Conservation (phyloP, 64 coral and sea anemone genomes). For the Montipora foliosa region DNA sequence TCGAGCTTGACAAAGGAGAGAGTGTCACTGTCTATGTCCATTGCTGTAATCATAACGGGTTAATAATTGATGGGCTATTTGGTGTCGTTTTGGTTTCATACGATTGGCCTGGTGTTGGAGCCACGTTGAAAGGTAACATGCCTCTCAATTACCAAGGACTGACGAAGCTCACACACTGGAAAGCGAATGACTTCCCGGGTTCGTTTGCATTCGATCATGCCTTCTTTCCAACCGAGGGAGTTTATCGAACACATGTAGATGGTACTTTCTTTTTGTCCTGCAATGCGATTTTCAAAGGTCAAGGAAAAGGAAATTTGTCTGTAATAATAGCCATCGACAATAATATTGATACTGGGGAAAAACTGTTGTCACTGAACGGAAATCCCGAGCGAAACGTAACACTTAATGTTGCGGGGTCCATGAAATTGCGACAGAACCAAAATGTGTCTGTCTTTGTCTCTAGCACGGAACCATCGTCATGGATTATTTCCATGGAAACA, state of each 20-base stretch:
- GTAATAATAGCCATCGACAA: conserved; percentile 40
- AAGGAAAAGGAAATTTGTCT: neutral
- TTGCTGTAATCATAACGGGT: neutral
- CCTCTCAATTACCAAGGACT: neutral
- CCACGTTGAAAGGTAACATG: neutral
- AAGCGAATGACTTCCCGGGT: neutral
- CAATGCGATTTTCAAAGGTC: conserved; percentile 23
- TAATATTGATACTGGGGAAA: neutral
- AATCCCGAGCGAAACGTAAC: neutral
- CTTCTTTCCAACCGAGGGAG: conserved; percentile 16
- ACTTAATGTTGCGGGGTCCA: conserved; percentile 38
- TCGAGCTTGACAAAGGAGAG: conserved; percentile 11
- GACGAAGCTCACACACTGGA: conserved; percentile 23
- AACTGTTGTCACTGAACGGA: conserved; percentile 2
- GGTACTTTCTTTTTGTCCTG: conserved; percentile 50
- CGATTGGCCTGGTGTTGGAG: conserved; percentile 37
- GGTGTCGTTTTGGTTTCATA: neutral
- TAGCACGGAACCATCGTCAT: neutral
- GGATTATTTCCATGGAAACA: neutral
- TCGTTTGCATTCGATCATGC: conserved; percentile 40
- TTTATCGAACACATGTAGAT: conserved; percentile 21
- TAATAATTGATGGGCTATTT: conserved; percentile 1
- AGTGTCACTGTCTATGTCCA: neutral
- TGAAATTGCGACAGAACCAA: neutral
- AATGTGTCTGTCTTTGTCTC: conserved; percentile 21